Evolutionary conservation across 2,113 vertebrate genomes (phyloP).

Genomic region (Cyprinodon variegatus): DNA sequence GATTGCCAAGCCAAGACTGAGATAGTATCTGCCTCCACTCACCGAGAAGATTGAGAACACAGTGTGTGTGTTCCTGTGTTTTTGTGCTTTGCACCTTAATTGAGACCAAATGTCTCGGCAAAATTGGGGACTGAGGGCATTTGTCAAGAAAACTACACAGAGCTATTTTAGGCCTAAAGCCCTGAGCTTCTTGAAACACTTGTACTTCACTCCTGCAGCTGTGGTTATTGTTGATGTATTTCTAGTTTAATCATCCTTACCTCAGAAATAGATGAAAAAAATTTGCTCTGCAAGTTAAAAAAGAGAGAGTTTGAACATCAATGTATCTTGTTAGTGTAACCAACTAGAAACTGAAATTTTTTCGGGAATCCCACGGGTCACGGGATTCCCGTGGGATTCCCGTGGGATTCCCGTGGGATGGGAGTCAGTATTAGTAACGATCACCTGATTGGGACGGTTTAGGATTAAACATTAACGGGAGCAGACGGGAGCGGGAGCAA

Average conservation of each 20-base stretch:
- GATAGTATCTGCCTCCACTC: slow-evolving; percentile 56
- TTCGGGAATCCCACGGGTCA: no score
- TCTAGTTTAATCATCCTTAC: background rate
- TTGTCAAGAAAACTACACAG: slow-evolving; percentile 4
- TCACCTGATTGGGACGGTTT: no score
- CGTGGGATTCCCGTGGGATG: no score
- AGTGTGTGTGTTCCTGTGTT: slow-evolving; percentile 20
- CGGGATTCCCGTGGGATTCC: no score
- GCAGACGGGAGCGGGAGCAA: no score
- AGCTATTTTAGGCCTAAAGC: background rate
- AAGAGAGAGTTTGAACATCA: no score
- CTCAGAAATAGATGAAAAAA: no score
- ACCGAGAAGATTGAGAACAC: slow-evolving; percentile 10
- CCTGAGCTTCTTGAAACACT: background rate
- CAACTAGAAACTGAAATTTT: no score
- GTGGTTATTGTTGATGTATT: background rate
- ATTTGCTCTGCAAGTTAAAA: no score
- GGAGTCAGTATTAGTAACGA: no score
- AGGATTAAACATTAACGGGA: no score
- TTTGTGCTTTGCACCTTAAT: slow-evolving; percentile 40
- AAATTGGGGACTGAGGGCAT: slow-evolving; percentile 13
- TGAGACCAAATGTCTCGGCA: slow-evolving; percentile 48
- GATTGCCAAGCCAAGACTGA: slow-evolving; percentile 56
- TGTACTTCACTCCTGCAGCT: background rate
- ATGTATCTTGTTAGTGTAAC: no score